Base-by-base conservation (phyloP, 2,797 vertebrate species). In the Coregonus sp. region DNA sequence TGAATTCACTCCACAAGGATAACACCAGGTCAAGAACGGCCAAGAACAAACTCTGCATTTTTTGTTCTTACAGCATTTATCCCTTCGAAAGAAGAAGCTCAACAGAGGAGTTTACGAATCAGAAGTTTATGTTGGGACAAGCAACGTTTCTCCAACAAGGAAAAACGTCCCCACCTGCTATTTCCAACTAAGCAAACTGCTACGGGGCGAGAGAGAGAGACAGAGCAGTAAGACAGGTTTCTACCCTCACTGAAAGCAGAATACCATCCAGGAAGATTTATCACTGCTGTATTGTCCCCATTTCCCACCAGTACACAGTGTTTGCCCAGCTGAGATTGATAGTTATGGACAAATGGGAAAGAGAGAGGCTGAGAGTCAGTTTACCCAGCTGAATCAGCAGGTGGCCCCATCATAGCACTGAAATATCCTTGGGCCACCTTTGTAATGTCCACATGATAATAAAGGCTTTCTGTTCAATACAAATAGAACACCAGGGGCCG, bases 371-470 rank as follows among this genome's bases (percentile, higher is more conserved):
- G 18, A 69, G 65, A 33, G 72, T 68, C 6, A 54, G 70, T 85
- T 79, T 85, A 81, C 74, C 84, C 85, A 86, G 82, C 76, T 81
- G 85, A 82, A 1, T 70, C 52, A 3, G 66, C 73, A 87, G 85
- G 79, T 88, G 86, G 3, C 61, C 71, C 77, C 63, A 54, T 83
- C 40, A 40, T n/a, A 40, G 35, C 69, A 25, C 47, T 75, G 51
- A 52, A 52, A 52, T 52, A 52, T 52, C 11, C 51, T 56, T 56
- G 54, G 15, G 54, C 54, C 16, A 52, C 16, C 16, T 56, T 14
- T 56, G 54, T 15, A 56, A 18, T 56, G 54, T n/a, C 54, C 54
- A 18, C 16, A 56, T 18, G 54, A 56, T 56, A 33, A 33, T 2
- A 18, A 56, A n/a, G 54, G 54, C 54, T 52, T 52, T 52, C 51